A percentile compares a stretch with the other conserved stretches of the same genome.
phyloP scores from a whole-genome alignment of 2,797 vertebrate species.

The Mionectes olivaceus region DNA sequence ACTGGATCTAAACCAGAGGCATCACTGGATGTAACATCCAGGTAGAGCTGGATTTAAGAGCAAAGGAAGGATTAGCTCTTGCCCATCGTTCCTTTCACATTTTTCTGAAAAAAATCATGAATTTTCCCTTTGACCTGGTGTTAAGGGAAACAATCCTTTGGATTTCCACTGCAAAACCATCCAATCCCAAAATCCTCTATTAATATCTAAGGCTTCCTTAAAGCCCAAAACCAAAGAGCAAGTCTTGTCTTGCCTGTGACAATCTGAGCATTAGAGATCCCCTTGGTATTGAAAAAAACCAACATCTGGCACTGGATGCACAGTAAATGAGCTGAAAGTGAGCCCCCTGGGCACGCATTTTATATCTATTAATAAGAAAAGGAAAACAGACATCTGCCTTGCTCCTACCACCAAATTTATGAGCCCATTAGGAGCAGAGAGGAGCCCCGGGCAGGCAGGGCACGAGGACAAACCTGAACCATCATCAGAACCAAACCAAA shows the following conservation, averaged over 20 bases:
- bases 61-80: not conserved
- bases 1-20: not conserved
- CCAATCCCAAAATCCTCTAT: not conserved
- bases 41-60: not conserved
- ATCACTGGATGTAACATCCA: not conserved
- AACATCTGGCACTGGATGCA: conserved; percentile 45
- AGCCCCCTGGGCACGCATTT: conserved; percentile 32
- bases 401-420: not conserved
- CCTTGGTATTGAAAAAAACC: conserved; percentile 45
- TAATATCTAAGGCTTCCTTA: not conserved
- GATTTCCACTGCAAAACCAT: not conserved
- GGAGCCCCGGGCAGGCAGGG: not conserved
- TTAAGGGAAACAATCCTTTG: not conserved
- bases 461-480: not conserved
- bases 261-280: conserved; percentile 42
- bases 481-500: not conserved
- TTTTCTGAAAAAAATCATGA: not conserved
- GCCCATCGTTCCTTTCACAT: not conserved
- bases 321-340: conserved; percentile 27
- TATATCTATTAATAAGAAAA: conserved; percentile 53
- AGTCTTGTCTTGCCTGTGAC: not conserved
- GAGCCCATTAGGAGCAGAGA: not conserved
- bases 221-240: not conserved
- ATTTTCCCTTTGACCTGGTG: not conserved
- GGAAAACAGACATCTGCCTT: conserved; percentile 40